A percentile compares a stretch with the other conserved stretches of the same genome.
These are phyloP conservation scores for Eulemur rubriventer DNA, from an alignment of 2,797 vertebrate species.

Conservation along the genomic window DNA sequence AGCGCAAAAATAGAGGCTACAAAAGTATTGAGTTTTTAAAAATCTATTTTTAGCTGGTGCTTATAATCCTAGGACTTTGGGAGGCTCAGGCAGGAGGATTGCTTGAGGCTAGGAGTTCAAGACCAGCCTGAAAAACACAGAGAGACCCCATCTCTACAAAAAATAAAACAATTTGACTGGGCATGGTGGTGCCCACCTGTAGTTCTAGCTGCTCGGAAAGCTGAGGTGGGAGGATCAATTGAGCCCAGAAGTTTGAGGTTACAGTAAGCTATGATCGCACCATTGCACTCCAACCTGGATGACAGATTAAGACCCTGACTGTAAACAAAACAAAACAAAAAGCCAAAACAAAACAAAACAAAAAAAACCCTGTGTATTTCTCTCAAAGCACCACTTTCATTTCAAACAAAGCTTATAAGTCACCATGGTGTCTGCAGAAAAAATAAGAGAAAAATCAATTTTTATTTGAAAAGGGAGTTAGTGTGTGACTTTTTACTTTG, in stretches of 20 bases:
- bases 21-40: slow-evolving; percentile 23
- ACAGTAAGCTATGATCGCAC: neutral
- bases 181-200: neutral
- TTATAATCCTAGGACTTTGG: neutral
- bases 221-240: neutral
- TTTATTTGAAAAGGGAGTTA: slow-evolving; percentile 64
- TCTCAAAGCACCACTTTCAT: neutral
- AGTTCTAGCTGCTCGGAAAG: neutral
- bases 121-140: neutral
- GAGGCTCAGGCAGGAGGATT: neutral
- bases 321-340: neutral
- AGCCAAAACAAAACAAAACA: neutral
- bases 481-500: slow-evolving; percentile 70
- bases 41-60: slow-evolving; percentile 17
- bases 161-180: neutral
- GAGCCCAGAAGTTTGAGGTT: neutral
- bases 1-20: slow-evolving; percentile 40
- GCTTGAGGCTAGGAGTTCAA: neutral
- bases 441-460: neutral
- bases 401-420: neutral
- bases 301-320: neutral
- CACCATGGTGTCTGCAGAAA: no score
- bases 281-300: neutral
- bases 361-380: neutral
- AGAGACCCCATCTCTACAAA: neutral